Base-by-base conservation (phyloP, 2,797 vertebrate genomes). In the Brotula barbata region DNA sequence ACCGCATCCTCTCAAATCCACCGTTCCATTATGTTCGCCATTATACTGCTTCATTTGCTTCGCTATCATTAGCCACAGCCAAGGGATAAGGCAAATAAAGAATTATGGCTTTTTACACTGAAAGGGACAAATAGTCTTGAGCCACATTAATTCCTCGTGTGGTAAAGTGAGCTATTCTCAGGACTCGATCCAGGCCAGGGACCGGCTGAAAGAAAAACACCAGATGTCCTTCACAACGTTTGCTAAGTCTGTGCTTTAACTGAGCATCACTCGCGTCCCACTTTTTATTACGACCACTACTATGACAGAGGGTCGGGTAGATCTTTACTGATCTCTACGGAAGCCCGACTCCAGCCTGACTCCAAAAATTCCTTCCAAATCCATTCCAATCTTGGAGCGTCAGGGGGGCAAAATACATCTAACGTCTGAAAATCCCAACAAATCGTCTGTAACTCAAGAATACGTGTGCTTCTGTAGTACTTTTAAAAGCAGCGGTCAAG, bases 171-270 rank as follows among this genome's bases (percentile, higher is more conserved):
- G 66, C 69, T 77, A 28, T 46, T 36, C 14, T 43, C 5, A 8
- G 28, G 46, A 40, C 11, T 25, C 42, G 42, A 57, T 46, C 49
- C 66, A 55, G 23, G 48, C 46, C 22, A 64, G 33, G 61, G 71
- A 75, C 62, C 17, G 39, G 10, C 14, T 39, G 37, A 39, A 39
- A 39, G 37, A 14, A 7, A 55, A 46, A 21, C 75, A 67, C 59
- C 75, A 78, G 68, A 64, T 75, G 71, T 42, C 51, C 55, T 51
- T 75, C 55, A 47, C 73, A 60, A 8, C 61, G 34, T 65, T 77
- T 40, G 48, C 52, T 58, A 23, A 5, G 25, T 57, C 62, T 47
- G 56, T 36, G 41, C 44, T 22, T 20, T n/a, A 28, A 28, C 15
- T 28, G 44, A 11, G 7, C 28, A 34, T 52, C 17, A 36, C n/a